Evolutionary conservation across 2,797 vertebrate genomes (phyloP).

Genomic region (Scolopax bukidnonensis): DNA sequence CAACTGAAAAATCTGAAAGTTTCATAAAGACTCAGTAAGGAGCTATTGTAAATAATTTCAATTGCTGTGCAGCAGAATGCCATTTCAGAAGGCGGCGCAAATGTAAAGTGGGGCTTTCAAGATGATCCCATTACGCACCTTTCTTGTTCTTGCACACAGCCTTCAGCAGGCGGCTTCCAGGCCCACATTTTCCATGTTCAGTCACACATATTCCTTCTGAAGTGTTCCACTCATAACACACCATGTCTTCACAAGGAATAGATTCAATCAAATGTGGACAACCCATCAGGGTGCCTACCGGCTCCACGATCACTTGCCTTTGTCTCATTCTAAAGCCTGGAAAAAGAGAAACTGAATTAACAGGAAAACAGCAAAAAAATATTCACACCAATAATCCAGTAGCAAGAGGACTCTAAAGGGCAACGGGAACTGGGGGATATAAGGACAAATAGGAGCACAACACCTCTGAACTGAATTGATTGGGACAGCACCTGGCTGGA

Average conservation of each 20-base stretch:
- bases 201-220: conserved; percentile 81
- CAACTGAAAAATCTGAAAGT: background rate
- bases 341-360: background rate
- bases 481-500: background rate
- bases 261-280: conserved; percentile 90
- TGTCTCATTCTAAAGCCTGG: conserved; percentile 89
- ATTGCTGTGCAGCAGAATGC: background rate
- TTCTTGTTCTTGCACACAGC: conserved; percentile 80
- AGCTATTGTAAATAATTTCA: background rate
- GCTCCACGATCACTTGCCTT: conserved; percentile 83
- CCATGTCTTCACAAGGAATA: conserved; percentile 88
- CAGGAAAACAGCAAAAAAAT: background rate
- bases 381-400: background rate
- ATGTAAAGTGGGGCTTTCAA: background rate
- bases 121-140: conserved; percentile 77
- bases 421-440: background rate
- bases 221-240: conserved; percentile 85
- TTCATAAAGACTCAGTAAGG: background rate
- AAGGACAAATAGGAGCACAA: background rate
- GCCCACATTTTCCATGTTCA: conserved; percentile 83
- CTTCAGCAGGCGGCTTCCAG: conserved; percentile 81
- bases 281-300: conserved; percentile 61
- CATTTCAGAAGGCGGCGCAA: background rate
- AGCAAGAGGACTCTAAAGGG: background rate
- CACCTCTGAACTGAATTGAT: background rate